Evolutionary conservation across 1,140 invertebrate genomes (phyloP).

Genomic region (Cyphomyrmex costatus): DNA sequence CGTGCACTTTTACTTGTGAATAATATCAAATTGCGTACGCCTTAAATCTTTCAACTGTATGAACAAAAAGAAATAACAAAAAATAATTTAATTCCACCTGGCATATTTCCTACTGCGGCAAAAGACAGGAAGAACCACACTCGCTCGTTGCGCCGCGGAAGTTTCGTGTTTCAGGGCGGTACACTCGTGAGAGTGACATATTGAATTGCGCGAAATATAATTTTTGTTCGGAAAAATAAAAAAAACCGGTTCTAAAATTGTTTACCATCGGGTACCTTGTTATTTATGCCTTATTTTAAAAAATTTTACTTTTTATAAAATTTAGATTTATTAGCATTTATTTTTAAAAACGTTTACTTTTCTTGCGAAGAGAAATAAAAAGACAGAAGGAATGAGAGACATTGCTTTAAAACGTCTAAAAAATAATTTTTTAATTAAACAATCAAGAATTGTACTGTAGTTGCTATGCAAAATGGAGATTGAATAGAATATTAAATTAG

Average conservation of each 20-base stretch:
- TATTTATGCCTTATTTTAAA: not conserved
- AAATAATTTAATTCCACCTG: conserved; percentile 28
- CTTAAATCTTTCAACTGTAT: not conserved
- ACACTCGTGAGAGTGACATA: conserved; percentile 67
- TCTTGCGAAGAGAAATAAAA: not conserved
- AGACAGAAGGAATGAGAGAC: not conserved
- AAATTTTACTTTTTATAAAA: not conserved
- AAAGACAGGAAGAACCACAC: conserved; percentile 73
- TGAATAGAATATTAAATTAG: conserved; percentile 26
- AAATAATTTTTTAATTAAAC: not conserved
- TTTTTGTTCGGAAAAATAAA: conserved; percentile 54
- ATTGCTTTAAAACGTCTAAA: not conserved
- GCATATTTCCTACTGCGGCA: conserved; percentile 16
- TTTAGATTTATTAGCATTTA: not conserved
- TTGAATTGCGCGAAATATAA: conserved; percentile 64
- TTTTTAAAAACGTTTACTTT: not conserved
- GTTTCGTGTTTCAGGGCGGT: conserved; percentile 82
- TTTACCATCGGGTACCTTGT: not conserved
- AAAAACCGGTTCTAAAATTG: conserved; percentile 24
- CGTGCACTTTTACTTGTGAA: not conserved
- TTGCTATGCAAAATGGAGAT: not conserved
- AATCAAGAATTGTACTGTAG: not conserved
- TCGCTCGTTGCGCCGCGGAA: conserved; percentile 77
- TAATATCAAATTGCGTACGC: not conserved
- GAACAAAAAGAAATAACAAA: not conserved